A percentile compares a stretch with the other conserved stretches of the same genome.
phyloP scores from a whole-genome alignment of 2,113 vertebrate species.

The Mesembrinibis cayennensis region DNA sequence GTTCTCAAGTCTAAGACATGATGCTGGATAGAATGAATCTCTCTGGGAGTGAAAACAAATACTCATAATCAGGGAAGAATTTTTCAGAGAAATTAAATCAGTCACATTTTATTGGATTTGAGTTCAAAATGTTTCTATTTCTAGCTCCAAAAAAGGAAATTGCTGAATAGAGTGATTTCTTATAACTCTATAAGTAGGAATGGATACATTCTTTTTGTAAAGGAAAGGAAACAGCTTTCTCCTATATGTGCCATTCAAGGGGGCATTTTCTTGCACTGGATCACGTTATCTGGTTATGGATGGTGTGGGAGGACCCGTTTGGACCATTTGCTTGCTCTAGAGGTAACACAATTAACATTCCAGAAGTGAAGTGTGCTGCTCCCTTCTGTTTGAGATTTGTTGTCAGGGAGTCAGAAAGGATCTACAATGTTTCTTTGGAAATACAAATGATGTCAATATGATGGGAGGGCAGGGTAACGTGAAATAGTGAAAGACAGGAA shows the following conservation, averaged over 20 bases:
- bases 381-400: neutral
- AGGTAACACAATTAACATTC: neutral
- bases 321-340: neutral
- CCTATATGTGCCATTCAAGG: neutral
- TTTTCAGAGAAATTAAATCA: neutral
- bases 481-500: neutral
- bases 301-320: neutral
- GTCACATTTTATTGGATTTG: neutral
- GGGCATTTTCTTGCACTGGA: neutral
- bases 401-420: neutral
- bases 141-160: neutral
- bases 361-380: neutral
- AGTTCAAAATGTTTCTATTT: neutral
- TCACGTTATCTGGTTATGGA: neutral
- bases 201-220: neutral
- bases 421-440: neutral
- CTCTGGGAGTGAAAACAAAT: neutral
- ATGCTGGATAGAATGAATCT: neutral
- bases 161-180: neutral
- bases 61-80: neutral
- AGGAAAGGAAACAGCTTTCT: neutral
- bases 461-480: neutral
- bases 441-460: neutral
- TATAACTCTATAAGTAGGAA: neutral
- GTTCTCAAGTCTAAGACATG: neutral